A percentile compares a stretch with the other conserved stretches of the same genome.
These are phyloP conservation scores for Mobula hypostoma DNA, from an alignment of 2,113 vertebrate genomes.

Conservation along the genomic window DNA sequence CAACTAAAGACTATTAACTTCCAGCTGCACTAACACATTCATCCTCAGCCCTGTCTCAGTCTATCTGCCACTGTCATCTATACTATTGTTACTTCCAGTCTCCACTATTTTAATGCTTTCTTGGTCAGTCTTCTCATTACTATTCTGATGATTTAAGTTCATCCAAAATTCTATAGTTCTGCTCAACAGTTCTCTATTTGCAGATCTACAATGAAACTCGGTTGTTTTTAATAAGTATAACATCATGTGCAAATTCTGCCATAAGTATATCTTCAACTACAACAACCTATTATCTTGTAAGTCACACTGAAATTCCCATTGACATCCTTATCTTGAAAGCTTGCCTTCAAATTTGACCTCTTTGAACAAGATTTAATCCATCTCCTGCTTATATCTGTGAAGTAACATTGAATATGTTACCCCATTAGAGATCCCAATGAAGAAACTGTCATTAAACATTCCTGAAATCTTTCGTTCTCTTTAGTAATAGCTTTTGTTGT, in stretches of 20 bases:
- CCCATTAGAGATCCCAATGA: too few relatives aligned
- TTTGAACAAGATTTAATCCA: too few relatives aligned
- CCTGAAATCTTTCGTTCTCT: not conserved
- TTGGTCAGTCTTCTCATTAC: not conserved
- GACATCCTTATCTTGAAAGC: too few relatives aligned
- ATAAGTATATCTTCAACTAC: not conserved
- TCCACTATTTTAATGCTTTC: not conserved
- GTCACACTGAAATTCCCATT: too few relatives aligned
- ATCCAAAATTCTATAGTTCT: not conserved
- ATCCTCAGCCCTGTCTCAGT: not conserved
- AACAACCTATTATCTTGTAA: not conserved
- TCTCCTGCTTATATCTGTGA: too few relatives aligned
- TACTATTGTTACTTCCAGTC: not conserved
- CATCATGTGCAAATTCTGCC: not conserved
- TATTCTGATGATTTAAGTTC: not conserved
- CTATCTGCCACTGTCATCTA: not conserved
- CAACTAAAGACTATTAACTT: not conserved
- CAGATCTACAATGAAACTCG: not conserved
- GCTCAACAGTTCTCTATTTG: not conserved
- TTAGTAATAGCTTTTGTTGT: not conserved
- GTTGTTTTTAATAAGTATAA: not conserved
- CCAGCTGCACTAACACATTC: not conserved
- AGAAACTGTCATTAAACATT: not conserved
- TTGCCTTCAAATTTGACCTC: too few relatives aligned
- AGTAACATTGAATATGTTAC: too few relatives aligned